These are phyloP conservation scores for Hippasteria phrygiana DNA, from an alignment of 53 echinoderm and acorn worm species.

Conservation along the genomic window DNA sequence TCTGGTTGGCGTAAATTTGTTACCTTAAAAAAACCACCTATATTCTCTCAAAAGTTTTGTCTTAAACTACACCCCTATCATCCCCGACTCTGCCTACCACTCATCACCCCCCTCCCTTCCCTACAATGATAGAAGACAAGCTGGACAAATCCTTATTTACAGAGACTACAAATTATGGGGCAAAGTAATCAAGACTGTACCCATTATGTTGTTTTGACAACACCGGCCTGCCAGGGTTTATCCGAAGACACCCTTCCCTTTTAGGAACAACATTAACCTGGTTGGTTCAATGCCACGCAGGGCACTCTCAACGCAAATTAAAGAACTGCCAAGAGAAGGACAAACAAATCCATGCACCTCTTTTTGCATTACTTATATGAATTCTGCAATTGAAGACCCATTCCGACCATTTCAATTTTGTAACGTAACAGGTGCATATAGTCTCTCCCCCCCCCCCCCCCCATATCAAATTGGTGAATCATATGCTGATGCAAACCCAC, in stretches of 20 bases:
- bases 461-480: not conserved
- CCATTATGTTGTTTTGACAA: constrained; percentile 33
- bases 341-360: not conserved
- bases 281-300: not conserved
- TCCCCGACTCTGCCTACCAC: not conserved
- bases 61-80: no score
- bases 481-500: no score
- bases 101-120: not conserved
- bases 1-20: no score
- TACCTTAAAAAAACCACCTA: no score
- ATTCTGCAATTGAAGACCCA: constrained; percentile 25
- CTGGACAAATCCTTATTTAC: not conserved
- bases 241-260: not conserved
- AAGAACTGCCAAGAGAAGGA: not conserved
- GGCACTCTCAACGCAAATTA: not conserved
- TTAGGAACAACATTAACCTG: constrained; percentile 4
- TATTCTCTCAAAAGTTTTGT: no score
- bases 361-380: not conserved
- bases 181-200: not conserved
- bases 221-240: not conserved
- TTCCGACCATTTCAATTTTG: constrained; percentile 19
- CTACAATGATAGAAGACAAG: not conserved
- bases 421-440: not conserved
- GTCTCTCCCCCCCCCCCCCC: not conserved
- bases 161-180: constrained; percentile 5